Base-by-base conservation (phyloP, 64 coral and sea anemone species). In the Porites australiensis region DNA sequence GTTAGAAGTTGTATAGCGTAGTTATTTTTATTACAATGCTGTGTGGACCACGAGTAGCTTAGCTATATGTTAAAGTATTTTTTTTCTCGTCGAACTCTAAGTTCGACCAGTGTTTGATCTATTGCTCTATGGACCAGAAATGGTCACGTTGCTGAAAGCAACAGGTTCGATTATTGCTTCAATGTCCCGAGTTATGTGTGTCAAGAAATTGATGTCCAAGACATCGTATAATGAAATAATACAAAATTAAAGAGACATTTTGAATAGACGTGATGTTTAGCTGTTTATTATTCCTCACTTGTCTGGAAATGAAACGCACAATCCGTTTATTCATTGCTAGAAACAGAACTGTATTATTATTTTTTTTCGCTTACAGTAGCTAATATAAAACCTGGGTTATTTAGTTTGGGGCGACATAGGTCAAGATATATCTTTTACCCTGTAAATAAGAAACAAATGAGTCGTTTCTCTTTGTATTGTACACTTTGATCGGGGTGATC, bases 21-120 rank as follows among this genome's bases (percentile, higher is more conserved):
- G 77, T 58, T 80, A 68, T 84, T 84, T 68, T 84, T 84, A 68
- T 63, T 84, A 68, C 63, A 13, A 19, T 0, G 63, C 18, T 8
- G 47, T 45, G 44, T 65, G 44, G 45, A 19, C 19, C 14, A 47
- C 45, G 18, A 12, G 81, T 84, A 84, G 81, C 81, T 84, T 84
- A 84, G 81, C 81, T 84, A 84, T 84, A 18, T 69, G 81, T 84
- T 84, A 84, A 84, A 51, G 81, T 84, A 84, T 84, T 84, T 84
- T 67, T 64, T 57, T 46, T 19, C 50, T 13, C 61, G 13, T 64
- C 63, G 44, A 84, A 68, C 81, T 84, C 13, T 18, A 51, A 84
- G 81, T 84, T 84, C 44, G 45, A 19, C 14, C 21, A 16, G 58
- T 83, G 59, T 84, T 20, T 76, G 45, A 69, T 67, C 64, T 16